Base-by-base conservation (phyloP, 1,140 invertebrate species). In the Nymphalis io region DNA sequence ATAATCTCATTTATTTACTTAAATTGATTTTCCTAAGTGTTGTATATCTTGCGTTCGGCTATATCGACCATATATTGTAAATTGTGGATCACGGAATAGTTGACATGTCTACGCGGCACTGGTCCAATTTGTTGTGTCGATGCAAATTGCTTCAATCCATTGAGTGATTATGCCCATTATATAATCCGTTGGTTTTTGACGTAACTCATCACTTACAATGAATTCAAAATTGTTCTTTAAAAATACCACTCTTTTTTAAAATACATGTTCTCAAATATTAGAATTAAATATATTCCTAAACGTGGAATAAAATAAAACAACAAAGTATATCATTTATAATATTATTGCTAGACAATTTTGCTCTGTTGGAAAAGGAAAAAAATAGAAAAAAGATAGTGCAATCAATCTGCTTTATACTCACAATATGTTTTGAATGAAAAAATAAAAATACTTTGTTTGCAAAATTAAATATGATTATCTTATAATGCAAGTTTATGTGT, bases 71-170 rank as follows among this genome's bases (percentile, higher is more conserved):
- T 53, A 55, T 23, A 60, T 58, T 46, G 23, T 13, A 23, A 23
- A 62, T 60, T 57, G 51, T 70, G 68, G 59, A 67, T 67, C 74
- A 70, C 72, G 64, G 63, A 74, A 67, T 68, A 73, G 55, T 72
- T 74, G 73, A 74, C 67, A 72, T 62, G 70, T 72, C 44, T 66
- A 70, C 57, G 59, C 61, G 33, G 68, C 58, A 67, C 68, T 70
- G 61, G 60, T 69, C 67, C 78, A 78, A 80, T 70, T 80, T 80
- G 76, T 80, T 78, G 78, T 78, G 76, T 72, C 74, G 72, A 79
- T 81, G 83, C 84, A 84, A 84, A 85, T 87, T 81, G 82, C 73
- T 84, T 76, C 69, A 72, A 80, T 79, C 74, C 74, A 77, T 78
- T 75, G 68, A 72, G 73, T 57, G 72, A 65, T 58, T 53, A 61